These are phyloP conservation scores for Aspidapion aeneum DNA, from an alignment of 2,888 invertebrate species.

Conservation along the genomic window DNA sequence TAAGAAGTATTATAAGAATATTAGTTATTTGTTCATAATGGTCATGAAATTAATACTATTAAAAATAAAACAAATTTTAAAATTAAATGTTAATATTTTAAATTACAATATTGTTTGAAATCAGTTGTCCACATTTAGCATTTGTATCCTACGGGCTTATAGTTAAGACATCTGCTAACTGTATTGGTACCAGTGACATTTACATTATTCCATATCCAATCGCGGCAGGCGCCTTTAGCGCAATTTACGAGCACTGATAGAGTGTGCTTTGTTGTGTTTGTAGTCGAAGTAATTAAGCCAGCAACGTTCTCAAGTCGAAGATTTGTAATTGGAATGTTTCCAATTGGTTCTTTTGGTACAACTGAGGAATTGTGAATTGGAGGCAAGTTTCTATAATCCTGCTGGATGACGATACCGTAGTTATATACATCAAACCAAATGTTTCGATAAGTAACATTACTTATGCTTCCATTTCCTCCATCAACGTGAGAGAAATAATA, in stretches of 20 bases:
- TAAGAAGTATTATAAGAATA: too few species aligned
- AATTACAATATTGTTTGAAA: too few species aligned
- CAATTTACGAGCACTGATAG: neutral
- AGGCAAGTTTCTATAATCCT: neutral
- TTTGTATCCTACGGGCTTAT: too few species aligned
- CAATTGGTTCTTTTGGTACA: neutral
- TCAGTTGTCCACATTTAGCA: too few species aligned
- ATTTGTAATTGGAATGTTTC: neutral
- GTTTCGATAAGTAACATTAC: neutral
- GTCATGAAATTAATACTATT: too few species aligned
- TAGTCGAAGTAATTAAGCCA: neutral
- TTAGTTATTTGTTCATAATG: too few species aligned
- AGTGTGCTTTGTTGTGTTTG: neutral
- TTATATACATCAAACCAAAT: neutral
- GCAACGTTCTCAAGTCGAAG: neutral
- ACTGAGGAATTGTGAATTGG: neutral
- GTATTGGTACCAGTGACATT: neutral
- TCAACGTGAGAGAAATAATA: too few species aligned
- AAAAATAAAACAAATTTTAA: too few species aligned
- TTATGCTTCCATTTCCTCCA: neutral
- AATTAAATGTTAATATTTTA: too few species aligned
- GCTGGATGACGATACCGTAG: neutral
- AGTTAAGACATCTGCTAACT: neutral
- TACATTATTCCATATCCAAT: neutral
- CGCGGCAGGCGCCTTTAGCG: neutral